A percentile compares a stretch with the other conserved stretches of the same genome.
Evolutionary conservation across 2,888 invertebrate species (phyloP).

Genomic region (Cataglyphis altisquamis): DNA sequence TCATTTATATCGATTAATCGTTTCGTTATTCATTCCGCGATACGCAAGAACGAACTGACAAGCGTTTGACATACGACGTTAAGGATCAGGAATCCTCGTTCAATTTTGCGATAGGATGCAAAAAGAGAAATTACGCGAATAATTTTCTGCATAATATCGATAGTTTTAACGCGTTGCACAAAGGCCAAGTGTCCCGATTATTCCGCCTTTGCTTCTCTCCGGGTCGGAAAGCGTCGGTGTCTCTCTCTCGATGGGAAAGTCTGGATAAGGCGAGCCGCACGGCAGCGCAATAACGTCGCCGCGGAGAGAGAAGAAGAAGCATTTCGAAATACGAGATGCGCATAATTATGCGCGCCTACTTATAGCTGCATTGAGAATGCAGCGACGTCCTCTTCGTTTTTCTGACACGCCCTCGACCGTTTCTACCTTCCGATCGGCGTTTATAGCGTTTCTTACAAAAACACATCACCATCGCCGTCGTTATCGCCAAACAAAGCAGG

Average conservation of each 20-base stretch:
- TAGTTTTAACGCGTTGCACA: neutral
- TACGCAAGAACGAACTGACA: neutral
- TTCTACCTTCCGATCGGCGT: slow-evolving; percentile 65
- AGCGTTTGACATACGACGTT: neutral
- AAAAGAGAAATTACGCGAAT: neutral
- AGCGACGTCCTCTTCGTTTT: slow-evolving; percentile 66
- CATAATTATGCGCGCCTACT: slow-evolving; percentile 78
- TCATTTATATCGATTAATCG: slow-evolving; percentile 5
- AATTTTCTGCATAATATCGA: slow-evolving; percentile 8
- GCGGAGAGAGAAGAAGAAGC: slow-evolving; percentile 47
- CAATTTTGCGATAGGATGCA: neutral
- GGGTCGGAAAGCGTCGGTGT: slow-evolving; percentile 42
- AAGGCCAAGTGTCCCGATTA: slow-evolving; percentile 15
- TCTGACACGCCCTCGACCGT: slow-evolving; percentile 70
- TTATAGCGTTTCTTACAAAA: slow-evolving; percentile 53
- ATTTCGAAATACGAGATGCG: slow-evolving; percentile 76
- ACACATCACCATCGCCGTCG: slow-evolving; percentile 57
- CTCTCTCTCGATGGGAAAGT: slow-evolving; percentile 65
- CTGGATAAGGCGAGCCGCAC: slow-evolving; percentile 30
- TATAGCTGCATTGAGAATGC: slow-evolving; percentile 75
- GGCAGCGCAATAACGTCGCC: slow-evolving; percentile 42
- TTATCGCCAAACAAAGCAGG: slow-evolving; percentile 14
- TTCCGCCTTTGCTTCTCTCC: slow-evolving; percentile 40
- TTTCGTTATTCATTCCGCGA: neutral
- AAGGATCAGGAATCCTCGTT: neutral